phyloP scores from a whole-genome alignment of 2,113 vertebrate species.

The Percina caprodes region DNA sequence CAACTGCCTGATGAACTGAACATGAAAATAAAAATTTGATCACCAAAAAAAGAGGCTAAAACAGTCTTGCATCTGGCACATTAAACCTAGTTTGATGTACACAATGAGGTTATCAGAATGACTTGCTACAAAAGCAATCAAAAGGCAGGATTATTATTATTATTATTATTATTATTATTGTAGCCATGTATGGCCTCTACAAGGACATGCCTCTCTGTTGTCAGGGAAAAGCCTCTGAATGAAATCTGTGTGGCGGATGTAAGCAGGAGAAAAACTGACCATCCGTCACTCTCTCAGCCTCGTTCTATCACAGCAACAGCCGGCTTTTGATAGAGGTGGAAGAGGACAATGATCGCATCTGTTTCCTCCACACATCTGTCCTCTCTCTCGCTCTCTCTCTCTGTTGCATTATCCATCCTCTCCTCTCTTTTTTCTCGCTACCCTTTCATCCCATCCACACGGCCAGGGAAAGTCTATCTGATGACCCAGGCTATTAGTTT shows the following conservation, averaged over 20 bases:
- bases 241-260: slow-evolving; percentile 1
- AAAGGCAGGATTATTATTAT: background rate
- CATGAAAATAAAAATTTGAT: too few species aligned
- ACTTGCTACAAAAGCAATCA: background rate
- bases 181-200: background rate
- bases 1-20: too few species aligned
- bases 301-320: slow-evolving; percentile 44
- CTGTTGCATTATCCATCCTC: slow-evolving; percentile 35
- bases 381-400: slow-evolving; percentile 6
- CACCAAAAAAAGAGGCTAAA: background rate
- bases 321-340: slow-evolving; percentile 52
- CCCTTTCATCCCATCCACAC: slow-evolving; percentile 52
- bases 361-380: slow-evolving; percentile 35
- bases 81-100: background rate
- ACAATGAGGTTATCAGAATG: background rate
- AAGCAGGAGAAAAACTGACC: slow-evolving; percentile 15
- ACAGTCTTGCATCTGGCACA: background rate
- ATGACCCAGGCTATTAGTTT: slow-evolving; percentile 45
- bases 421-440: background rate
- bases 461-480: slow-evolving; percentile 53
- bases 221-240: background rate
- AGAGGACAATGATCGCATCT: slow-evolving; percentile 50
- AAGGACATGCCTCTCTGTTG: background rate
- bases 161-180: background rate
- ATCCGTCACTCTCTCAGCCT: slow-evolving; percentile 49